Conservation (phyloP, 2,797 vertebrate species). For the Anas bahamensis region DNA sequence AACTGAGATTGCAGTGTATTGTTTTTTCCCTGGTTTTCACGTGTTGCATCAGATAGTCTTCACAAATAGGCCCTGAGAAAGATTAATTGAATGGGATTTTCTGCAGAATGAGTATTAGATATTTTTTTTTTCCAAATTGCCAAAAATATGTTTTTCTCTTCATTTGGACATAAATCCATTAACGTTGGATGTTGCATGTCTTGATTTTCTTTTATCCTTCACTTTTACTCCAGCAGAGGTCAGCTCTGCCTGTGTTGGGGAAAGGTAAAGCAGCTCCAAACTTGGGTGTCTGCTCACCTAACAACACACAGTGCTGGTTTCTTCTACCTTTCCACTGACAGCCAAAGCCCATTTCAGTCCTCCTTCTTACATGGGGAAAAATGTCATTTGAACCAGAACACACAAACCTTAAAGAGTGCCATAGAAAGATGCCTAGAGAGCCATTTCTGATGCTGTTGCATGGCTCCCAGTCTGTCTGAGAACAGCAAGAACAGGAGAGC, state of each 20-base stretch:
- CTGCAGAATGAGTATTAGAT: neutral
- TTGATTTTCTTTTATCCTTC: neutral
- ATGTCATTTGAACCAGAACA: neutral
- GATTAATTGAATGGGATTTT: neutral
- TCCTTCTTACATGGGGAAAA: neutral
- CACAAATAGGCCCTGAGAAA: neutral
- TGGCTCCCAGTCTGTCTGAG: neutral
- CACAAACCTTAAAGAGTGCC: neutral
- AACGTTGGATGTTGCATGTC: neutral
- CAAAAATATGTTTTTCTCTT: neutral
- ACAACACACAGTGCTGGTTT: neutral
- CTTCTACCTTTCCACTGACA: neutral
- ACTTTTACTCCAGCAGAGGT: slow-evolving; percentile 1
- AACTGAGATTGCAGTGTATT: fast-evolving
- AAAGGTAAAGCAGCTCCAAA: neutral
- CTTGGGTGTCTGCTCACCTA: neutral
- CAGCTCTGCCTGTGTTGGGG: neutral
- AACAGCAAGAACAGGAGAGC: neutral
- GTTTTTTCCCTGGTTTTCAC: neutral
- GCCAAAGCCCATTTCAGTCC: neutral
- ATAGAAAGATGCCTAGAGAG: neutral
- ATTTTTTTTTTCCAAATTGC: neutral
- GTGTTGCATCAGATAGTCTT: neutral
- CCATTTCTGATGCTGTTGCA: neutral
- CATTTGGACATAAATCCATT: neutral